Evolutionary conservation across 2,888 invertebrate genomes (phyloP), one percentile per base, ranked within the genome.

Genomic region (Tiphia femorata): DNA sequence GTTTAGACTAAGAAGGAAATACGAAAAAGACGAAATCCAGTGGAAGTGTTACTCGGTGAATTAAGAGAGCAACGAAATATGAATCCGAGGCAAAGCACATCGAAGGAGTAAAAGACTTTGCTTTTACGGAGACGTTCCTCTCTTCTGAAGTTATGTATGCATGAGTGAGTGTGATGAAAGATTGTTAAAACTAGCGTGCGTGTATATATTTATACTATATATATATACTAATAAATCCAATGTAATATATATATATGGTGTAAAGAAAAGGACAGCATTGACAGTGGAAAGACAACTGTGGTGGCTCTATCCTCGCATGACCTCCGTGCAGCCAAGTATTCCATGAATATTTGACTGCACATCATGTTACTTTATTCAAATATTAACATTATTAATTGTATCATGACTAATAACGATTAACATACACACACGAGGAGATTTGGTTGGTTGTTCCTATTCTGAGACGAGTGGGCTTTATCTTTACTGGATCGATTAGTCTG

Each of bases 341-440:
- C 82, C 78, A 79, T 83, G 82, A 83, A 83, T 83, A 80, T 78
- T 80, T 78, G 77, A 70, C 76, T 60, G 75, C 77, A 72, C 72
- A 73, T 73, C 75, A 77, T 78, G 79, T 81, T 79, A 81, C 78
- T 81, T 81, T 80, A 80, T 81, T 78, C 75, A 73, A 80, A 79
- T 80, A 80, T 79, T 78, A 77, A 80, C 78, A 79, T 74, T 77
- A 80, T 79, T 80, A 79, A 77, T 78, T 79, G 74, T 80, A 80
- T 78, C 79, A 76, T 77, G 78, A 79, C 79, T 79, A 78, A 78
- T 80, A 76, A 79, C 66, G 72, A 78, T 75, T 76, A 76, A 78
- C 73, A 75, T 70, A 74, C 74, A 62, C 55, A 71, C 64, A 71
- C 58, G 71, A 72, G 72, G 72, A 76, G 67, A 77, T 77, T 79